phyloP scores from a whole-genome alignment of 2,797 vertebrate genomes.

The Phoebastria nigripes region DNA sequence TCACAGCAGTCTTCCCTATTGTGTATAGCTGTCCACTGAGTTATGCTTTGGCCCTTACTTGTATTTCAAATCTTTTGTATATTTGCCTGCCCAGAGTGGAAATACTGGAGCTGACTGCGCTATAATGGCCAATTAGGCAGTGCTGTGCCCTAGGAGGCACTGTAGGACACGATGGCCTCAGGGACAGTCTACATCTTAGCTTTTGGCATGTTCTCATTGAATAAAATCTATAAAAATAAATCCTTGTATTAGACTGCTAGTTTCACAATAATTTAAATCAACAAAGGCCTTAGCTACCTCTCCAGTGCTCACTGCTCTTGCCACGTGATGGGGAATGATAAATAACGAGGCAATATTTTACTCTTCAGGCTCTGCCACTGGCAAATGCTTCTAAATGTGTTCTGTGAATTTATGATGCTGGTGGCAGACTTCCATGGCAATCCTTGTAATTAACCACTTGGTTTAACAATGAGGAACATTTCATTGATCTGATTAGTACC shows the following conservation, averaged over 20 bases:
- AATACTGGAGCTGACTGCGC: not conserved
- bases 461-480: conserved; percentile 45
- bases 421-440: conserved; percentile 39
- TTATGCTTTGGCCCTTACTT: not conserved
- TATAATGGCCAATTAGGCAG: fast-evolving
- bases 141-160: not conserved
- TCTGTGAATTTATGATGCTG: conserved; percentile 32
- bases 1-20: not conserved
- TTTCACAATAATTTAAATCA: conserved; percentile 13
- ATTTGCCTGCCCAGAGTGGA: not conserved
- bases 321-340: not conserved
- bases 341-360: conserved; percentile 41
- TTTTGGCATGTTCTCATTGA: not conserved
- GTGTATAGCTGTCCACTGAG: not conserved
- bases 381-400: not conserved
- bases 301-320: not conserved
- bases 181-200: not conserved
- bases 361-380: conserved; percentile 39
- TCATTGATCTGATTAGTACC: conserved; percentile 45
- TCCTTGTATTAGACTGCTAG: not conserved
- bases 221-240: not conserved
- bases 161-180: fast-evolving
- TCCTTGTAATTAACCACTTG: conserved; percentile 40
- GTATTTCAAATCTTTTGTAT: not conserved
- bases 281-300: not conserved